Conservation (phyloP, 2,888 invertebrate genomes). For the Parnassius smintheus region DNA sequence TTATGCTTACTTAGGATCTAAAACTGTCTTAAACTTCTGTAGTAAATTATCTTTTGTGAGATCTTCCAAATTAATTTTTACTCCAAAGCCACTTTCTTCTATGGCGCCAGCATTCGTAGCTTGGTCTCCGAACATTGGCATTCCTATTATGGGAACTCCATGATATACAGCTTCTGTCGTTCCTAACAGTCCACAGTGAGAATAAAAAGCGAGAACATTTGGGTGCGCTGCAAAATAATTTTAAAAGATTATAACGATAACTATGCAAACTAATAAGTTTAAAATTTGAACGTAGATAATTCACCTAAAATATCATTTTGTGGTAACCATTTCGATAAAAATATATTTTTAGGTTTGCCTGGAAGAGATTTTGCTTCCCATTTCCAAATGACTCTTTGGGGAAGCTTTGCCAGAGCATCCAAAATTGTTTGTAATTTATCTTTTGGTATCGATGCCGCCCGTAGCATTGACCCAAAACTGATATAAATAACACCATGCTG, state of each 20-base stretch:
- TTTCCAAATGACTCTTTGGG: constrained; percentile 88
- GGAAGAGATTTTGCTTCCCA: constrained; percentile 82
- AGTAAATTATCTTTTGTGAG: constrained; percentile 71
- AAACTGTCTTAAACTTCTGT: constrained; percentile 67
- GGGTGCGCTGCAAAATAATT: constrained; percentile 61
- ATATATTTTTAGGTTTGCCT: constrained; percentile 79
- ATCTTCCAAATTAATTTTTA: constrained; percentile 60
- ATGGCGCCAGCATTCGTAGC: constrained; percentile 76
- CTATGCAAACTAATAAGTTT: not conserved
- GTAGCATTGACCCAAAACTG: constrained; percentile 89
- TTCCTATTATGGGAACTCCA: constrained; percentile 80
- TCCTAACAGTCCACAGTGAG: constrained; percentile 81
- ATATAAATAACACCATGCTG: constrained; percentile 86
- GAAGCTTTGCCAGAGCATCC: constrained; percentile 81
- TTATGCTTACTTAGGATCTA: constrained; percentile 71
- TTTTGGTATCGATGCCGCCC: constrained; percentile 80
- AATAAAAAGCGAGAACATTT: constrained; percentile 77
- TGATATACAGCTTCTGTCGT: constrained; percentile 80
- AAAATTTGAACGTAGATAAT: constrained; percentile 28
- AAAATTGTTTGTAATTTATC: constrained; percentile 82
- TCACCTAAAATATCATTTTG: constrained; percentile 84
- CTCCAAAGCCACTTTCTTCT: constrained; percentile 77
- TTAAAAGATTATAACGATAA: not conserved
- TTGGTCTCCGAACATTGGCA: constrained; percentile 83
- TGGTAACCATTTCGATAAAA: constrained; percentile 82